phyloP scores from a whole-genome alignment of 2,888 invertebrate genomes.

The Rambutsinella grinnellia region DNA sequence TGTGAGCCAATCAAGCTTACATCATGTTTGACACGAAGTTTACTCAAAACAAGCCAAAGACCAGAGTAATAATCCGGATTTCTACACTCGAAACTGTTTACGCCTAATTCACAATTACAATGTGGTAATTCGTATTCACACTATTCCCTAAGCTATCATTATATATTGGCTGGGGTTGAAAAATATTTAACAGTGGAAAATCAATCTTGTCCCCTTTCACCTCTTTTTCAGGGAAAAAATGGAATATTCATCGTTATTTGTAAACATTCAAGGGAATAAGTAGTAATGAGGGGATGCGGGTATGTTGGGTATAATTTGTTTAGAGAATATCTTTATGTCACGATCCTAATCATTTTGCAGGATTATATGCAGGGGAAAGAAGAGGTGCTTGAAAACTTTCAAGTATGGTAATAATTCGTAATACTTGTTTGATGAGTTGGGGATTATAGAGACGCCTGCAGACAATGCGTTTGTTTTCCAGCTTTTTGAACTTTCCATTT shows the following conservation, averaged over 20 bases:
- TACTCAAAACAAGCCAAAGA: constrained; percentile 53
- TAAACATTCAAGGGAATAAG: neutral
- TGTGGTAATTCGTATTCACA: neutral
- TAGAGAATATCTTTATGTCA: constrained; percentile 19
- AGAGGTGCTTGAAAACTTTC: constrained; percentile 3
- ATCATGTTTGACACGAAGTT: constrained; percentile 52
- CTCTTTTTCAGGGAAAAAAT: neutral
- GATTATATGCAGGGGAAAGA: constrained; percentile 32
- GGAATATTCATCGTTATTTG: neutral
- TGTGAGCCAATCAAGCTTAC: constrained; percentile 16
- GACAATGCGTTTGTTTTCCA: constrained; percentile 65
- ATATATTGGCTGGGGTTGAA: neutral
- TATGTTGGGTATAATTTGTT: constrained; percentile 34
- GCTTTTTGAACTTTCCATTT: constrained; percentile 62
- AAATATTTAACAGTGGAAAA: neutral
- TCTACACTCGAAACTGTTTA: neutral
- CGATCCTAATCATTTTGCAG: constrained; percentile 12
- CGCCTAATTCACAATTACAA: neutral
- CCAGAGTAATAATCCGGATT: constrained; percentile 9
- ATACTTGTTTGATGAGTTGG: constrained; percentile 41
- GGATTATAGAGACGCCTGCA: constrained; percentile 57
- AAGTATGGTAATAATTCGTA: constrained; percentile 21
- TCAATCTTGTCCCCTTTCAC: neutral
- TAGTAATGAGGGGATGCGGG: neutral
- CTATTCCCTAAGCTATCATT: too few relatives aligned